Percentiles rank a stretch among this genome's conserved stretches.
Conservation (phyloP, 2,888 invertebrate genomes). For the Patella ulyssiponensis region DNA sequence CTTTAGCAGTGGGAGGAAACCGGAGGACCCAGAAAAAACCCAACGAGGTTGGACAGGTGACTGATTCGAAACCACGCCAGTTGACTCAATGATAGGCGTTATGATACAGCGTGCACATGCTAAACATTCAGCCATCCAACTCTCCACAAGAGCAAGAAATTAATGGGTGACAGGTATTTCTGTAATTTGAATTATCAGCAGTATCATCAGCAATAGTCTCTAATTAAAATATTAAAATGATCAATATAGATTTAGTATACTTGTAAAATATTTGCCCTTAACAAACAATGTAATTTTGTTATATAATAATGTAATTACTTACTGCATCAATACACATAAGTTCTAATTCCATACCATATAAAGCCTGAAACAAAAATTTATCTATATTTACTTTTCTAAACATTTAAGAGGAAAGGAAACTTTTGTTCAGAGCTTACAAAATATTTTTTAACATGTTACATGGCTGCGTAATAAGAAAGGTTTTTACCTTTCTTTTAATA, state of each 20-base stretch:
- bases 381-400: too few species aligned
- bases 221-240: background rate
- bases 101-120: too few species aligned
- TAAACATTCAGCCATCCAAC: too few species aligned
- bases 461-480: background rate
- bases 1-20: too few species aligned
- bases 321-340: conserved; percentile 57
- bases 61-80: too few species aligned
- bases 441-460: too few species aligned
- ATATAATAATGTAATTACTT: background rate
- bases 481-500: background rate
- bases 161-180: background rate
- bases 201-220: background rate
- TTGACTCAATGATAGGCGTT: too few species aligned
- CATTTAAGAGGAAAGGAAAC: too few species aligned
- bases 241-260: background rate
- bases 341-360: conserved; percentile 55
- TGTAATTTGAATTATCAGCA: background rate
- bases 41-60: too few species aligned
- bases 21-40: too few species aligned
- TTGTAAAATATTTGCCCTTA: too few species aligned
- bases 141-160: background rate
- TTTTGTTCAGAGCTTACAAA: too few species aligned
- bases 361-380: conserved; percentile 33
- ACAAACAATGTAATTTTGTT: background rate